Conservation (phyloP, 2,888 invertebrate species). For the Xestoiulus laeticollis region DNA sequence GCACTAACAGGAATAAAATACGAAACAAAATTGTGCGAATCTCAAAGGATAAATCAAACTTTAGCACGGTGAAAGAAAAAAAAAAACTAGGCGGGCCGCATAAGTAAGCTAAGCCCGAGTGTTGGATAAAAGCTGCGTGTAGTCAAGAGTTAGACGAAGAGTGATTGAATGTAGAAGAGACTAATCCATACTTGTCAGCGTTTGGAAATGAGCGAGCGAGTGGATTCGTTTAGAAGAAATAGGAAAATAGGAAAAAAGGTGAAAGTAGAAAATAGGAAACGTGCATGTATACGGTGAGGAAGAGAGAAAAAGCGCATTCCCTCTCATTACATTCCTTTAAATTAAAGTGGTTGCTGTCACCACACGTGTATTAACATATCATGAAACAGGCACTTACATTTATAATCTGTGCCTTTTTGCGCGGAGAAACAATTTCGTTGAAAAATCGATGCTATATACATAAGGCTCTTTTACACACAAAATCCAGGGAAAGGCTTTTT, state of each 20-base stretch:
- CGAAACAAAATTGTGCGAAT: constrained; percentile 12
- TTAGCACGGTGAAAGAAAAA: neutral
- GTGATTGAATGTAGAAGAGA: constrained; percentile 42
- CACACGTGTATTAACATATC: constrained; percentile 51
- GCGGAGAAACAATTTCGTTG: neutral
- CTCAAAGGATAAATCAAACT: constrained; percentile 39
- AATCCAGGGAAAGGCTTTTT: too few species aligned
- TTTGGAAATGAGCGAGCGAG: constrained; percentile 36
- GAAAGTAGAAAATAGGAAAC: constrained; percentile 20
- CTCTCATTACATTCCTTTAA: constrained; percentile 52
- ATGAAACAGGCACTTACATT: constrained; percentile 44
- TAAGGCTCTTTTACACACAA: neutral
- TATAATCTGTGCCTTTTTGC: constrained; percentile 13
- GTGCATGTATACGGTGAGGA: neutral
- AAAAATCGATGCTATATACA: neutral
- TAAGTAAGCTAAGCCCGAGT: neutral
- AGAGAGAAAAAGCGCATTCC: neutral
- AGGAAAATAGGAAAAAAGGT: neutral
- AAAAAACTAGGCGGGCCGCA: neutral
- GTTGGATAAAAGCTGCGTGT: neutral
- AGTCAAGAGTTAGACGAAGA: constrained; percentile 39
- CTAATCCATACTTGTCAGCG: constrained; percentile 43
- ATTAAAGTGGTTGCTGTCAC: constrained; percentile 52
- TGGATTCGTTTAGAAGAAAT: constrained; percentile 8
- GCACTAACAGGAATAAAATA: neutral